Evolutionary conservation across 1,140 invertebrate species (phyloP), one percentile per base, ranked within the genome.

Genomic region (Eueides isabella): DNA sequence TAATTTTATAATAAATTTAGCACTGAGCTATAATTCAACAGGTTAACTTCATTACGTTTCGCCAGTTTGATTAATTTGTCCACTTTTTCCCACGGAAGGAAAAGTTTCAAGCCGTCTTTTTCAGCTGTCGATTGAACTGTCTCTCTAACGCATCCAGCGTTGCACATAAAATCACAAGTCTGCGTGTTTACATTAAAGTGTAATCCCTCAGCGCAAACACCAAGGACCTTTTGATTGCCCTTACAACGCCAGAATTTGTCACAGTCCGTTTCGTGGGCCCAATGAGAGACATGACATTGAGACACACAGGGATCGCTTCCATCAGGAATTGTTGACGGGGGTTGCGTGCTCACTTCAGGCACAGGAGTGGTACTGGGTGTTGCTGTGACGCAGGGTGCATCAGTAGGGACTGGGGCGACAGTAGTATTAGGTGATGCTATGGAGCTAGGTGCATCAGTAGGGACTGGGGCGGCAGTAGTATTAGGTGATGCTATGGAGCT

Each of bases 221-320:
- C 91, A 5, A 93, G 72, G 28, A 93, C 85, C 1, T 92, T 83
- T 12, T 77, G 76, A 2, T 91, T 87, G 9, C 84, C 86, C 6
- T 91, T 79, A 72, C 96, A 96, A 2, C 90, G 81, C 85, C 94
- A 96, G 83, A 94, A 96, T 69, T 89, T 93, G 2, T 85, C 85
- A 77, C 95, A 96, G 69, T 95, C 93, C 0, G 82, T 81, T 5
- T 93, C 91, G 68, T 95, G 90, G 2, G 92, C 75, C 77, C 94
- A 87, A 2, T 94, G 82, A 6, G 86, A 79, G 0, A 84, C 74
- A 62, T 87, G 79, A 71, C 85, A 86, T 12, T 80, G 71, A 16
- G 69, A 67, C 23, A 61, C 41, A 41, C 85, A 87, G 7, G 48
- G 48, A n/a, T 55, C 48, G 12, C 7, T 23, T 44, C 41, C 41